A percentile compares a stretch with the other conserved stretches of the same genome.
Conservation (phyloP, 2,888 invertebrate genomes). For the Eurytoma adleriae region DNA sequence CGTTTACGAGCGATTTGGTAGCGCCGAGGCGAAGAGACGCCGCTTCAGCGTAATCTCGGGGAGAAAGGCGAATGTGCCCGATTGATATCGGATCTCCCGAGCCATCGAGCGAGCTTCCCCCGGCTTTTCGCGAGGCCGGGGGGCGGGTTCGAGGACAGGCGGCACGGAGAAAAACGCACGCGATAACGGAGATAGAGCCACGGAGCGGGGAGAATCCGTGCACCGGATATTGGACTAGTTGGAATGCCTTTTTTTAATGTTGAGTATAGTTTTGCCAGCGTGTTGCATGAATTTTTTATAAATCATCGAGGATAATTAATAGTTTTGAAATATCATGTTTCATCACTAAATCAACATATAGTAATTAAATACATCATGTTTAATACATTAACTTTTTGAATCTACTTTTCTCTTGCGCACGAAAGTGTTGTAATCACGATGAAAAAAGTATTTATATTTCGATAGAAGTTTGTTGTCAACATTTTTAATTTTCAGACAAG, state of each 20-base stretch:
- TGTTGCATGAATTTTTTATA: no score
- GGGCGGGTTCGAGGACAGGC: neutral
- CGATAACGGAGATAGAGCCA: neutral
- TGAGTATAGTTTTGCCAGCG: no score
- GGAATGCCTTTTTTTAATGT: neutral
- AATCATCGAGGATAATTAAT: no score
- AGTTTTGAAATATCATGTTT: no score
- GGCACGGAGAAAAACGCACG: slow-evolving; percentile 1
- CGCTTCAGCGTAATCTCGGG: slow-evolving; percentile 51
- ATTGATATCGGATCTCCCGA: slow-evolving; percentile 52
- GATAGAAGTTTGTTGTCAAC: no score
- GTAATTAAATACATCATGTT: no score
- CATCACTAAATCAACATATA: no score
- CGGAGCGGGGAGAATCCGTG: neutral
- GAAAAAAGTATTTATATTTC: no score
- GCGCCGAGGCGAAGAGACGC: slow-evolving; percentile 33
- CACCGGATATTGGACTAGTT: slow-evolving; percentile 11
- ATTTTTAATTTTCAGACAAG: no score
- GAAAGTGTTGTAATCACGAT: no score
- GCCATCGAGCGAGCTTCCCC: neutral
- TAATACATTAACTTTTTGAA: no score
- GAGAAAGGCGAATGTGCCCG: slow-evolving; percentile 28
- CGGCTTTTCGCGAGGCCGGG: neutral
- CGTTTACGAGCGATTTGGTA: slow-evolving; percentile 50
- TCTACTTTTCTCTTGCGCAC: no score